These are phyloP conservation scores for Eledone cirrhosa DNA, from an alignment of 2,888 invertebrate species.

Conservation along the genomic window DNA sequence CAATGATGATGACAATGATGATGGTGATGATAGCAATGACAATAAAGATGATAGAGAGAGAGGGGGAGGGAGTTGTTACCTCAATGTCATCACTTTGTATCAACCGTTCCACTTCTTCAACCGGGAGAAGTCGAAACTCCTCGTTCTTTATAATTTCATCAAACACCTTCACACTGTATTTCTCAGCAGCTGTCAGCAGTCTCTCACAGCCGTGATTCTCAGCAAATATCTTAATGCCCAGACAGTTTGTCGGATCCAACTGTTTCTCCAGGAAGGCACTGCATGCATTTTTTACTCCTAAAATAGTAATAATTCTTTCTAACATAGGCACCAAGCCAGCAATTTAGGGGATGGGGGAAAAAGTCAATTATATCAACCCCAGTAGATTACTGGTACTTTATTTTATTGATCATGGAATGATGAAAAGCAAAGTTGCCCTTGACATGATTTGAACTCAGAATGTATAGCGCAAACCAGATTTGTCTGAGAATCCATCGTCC, in stretches of 20 bases:
- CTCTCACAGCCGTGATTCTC: slow-evolving; percentile 61
- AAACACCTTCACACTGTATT: slow-evolving; percentile 58
- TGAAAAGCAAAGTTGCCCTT: too few relatives aligned
- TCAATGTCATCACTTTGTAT: slow-evolving; percentile 64
- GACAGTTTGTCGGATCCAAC: slow-evolving; percentile 63
- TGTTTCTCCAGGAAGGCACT: slow-evolving; percentile 64
- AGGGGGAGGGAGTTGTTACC: too few relatives aligned
- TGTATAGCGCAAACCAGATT: too few relatives aligned
- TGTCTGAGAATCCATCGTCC: not conserved
- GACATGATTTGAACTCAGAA: too few relatives aligned
- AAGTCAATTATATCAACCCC: too few relatives aligned
- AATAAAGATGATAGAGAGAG: too few relatives aligned
- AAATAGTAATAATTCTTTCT: not conserved
- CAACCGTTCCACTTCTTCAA: slow-evolving; percentile 58
- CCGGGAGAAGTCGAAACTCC: slow-evolving; percentile 58
- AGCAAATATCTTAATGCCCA: slow-evolving; percentile 65
- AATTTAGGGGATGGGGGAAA: too few relatives aligned
- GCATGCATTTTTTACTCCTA: slow-evolving; percentile 65
- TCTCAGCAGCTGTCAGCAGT: slow-evolving; percentile 57
- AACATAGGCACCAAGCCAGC: too few relatives aligned
- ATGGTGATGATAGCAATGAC: too few relatives aligned
- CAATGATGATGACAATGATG: too few relatives aligned
- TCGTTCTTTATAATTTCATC: slow-evolving; percentile 60
- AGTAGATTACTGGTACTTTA: too few relatives aligned
- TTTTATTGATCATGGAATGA: too few relatives aligned